Evolutionary conservation across 2,888 invertebrate species (phyloP).

Genomic region (Lacanobia wlatinum): DNA sequence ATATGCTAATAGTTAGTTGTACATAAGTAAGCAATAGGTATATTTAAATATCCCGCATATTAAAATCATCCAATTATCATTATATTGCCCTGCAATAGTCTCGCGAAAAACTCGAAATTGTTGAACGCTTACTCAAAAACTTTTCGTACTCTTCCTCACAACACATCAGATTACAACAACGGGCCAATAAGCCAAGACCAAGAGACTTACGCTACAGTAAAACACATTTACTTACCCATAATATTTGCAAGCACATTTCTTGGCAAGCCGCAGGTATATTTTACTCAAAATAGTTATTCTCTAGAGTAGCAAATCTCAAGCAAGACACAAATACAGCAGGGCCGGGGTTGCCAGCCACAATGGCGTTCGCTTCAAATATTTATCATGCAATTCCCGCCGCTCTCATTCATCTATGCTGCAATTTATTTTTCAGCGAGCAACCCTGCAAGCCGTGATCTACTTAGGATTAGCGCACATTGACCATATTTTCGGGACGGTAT

Average conservation of each 20-base stretch:
- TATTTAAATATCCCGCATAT: too few species aligned
- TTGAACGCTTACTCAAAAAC: too few species aligned
- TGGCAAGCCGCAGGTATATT: conserved; percentile 51
- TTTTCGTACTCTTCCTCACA: too few species aligned
- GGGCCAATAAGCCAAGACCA: background rate
- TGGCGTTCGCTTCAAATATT: conserved; percentile 77
- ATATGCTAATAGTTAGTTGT: too few species aligned
- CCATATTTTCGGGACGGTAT: conserved; percentile 37
- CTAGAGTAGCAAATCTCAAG: conserved; percentile 54
- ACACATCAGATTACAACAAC: background rate
- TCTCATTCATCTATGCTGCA: conserved; percentile 79
- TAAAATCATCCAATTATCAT: too few species aligned
- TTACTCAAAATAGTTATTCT: conserved; percentile 56
- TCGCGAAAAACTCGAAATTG: too few species aligned
- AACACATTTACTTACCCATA: conserved; percentile 41
- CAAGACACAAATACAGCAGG: conserved; percentile 56
- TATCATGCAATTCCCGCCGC: conserved; percentile 78
- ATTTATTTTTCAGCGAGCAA: conserved; percentile 78
- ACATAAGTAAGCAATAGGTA: too few species aligned
- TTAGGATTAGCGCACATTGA: conserved; percentile 60
- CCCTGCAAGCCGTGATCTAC: conserved; percentile 62
- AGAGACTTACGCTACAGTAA: conserved; percentile 3
- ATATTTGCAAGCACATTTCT: conserved; percentile 46
- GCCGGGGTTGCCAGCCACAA: conserved; percentile 64
- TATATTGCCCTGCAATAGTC: too few species aligned